phyloP scores from a whole-genome alignment of 2,113 vertebrate species.

The Microtus montanus region DNA sequence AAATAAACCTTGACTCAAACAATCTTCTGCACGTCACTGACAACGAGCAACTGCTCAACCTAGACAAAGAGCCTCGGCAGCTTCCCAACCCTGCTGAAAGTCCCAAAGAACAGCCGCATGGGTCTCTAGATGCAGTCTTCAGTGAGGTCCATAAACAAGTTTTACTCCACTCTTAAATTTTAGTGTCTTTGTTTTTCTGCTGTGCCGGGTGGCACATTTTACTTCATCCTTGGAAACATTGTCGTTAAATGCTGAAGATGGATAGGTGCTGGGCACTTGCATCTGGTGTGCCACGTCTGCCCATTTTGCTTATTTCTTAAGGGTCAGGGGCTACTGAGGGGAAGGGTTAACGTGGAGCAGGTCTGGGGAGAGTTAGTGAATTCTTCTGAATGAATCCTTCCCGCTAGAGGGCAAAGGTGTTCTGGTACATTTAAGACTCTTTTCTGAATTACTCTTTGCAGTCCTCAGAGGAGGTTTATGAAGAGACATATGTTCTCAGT shows the following conservation, averaged over 20 bases:
- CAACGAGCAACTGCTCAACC: neutral
- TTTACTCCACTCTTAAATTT: slow-evolving; percentile 75
- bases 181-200: slow-evolving; percentile 76
- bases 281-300: neutral
- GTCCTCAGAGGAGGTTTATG: slow-evolving; percentile 67
- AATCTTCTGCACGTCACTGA: neutral
- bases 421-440: slow-evolving; percentile 58
- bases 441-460: slow-evolving; percentile 67
- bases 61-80: neutral
- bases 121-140: slow-evolving; percentile 13
- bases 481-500: slow-evolving; percentile 74
- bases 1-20: slow-evolving; percentile 8
- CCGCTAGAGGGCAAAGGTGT: slow-evolving; percentile 10
- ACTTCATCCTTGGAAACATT: slow-evolving; percentile 57
- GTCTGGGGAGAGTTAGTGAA: neutral
- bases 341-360: no score
- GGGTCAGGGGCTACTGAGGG: neutral
- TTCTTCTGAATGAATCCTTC: neutral
- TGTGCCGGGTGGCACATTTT: slow-evolving; percentile 37
- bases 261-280: neutral
- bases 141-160: slow-evolving; percentile 69
- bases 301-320: neutral
- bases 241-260: neutral
- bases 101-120: neutral
- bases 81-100: neutral